Conservation (phyloP, 2,797 vertebrate genomes). For the Girardinus metallicus region DNA sequence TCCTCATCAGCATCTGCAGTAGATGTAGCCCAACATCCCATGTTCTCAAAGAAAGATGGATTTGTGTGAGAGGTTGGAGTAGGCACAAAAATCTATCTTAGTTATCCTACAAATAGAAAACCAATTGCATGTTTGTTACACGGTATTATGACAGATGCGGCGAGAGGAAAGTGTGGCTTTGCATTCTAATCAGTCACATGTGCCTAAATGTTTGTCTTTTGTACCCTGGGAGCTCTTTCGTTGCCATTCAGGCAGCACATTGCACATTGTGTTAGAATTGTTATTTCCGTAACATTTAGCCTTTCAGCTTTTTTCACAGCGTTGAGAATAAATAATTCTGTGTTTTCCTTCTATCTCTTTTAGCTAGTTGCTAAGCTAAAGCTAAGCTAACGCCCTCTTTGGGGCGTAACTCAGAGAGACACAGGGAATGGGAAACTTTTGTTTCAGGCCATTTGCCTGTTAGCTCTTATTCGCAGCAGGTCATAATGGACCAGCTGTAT, state of each 20-base stretch:
- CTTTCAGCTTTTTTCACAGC: no score
- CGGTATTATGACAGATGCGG: conserved; percentile 75
- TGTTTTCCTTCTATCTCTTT: no score
- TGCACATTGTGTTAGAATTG: background rate
- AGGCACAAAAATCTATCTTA: conserved; percentile 75
- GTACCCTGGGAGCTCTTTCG: conserved; percentile 9
- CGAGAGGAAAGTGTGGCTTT: conserved; percentile 43
- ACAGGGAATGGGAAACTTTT: no score
- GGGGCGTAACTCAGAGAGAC: no score
- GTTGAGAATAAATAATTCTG: no score
- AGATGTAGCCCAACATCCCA: conserved; percentile 50
- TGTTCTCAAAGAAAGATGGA: conserved; percentile 72
- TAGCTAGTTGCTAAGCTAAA: no score
- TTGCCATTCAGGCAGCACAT: conserved; percentile 22
- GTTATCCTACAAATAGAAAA: conserved; percentile 77
- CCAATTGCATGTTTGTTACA: conserved; percentile 71
- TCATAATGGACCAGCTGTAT: no score
- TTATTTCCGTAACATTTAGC: no score
- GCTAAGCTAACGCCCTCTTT: no score
- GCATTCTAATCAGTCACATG: conserved; percentile 62
- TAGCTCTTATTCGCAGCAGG: no score
- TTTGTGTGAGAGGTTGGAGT: conserved; percentile 45
- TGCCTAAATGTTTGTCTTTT: conserved; percentile 29
- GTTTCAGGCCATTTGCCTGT: no score
- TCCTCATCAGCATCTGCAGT: conserved; percentile 60